A percentile compares a stretch with the other conserved stretches of the same genome.
Evolutionary conservation across 2,888 invertebrate species (phyloP).

Genomic region (Acleris laterana): DNA sequence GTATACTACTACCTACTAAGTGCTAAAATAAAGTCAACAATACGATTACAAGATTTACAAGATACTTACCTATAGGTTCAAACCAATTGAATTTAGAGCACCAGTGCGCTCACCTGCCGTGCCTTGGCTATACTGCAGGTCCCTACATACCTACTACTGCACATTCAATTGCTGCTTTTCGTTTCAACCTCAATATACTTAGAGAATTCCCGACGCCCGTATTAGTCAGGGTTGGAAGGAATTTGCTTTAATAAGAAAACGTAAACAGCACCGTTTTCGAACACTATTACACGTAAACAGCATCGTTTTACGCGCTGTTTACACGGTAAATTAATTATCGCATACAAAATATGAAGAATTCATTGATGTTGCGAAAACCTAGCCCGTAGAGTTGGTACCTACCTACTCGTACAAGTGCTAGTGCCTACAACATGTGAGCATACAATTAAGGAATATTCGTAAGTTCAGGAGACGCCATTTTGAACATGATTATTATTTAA

Average conservation of each 20-base stretch:
- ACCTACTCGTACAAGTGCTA: background rate
- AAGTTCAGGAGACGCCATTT: too few species aligned
- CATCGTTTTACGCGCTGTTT: conserved; percentile 34
- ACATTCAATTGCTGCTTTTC: too few species aligned
- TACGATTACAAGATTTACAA: too few species aligned
- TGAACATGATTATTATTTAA: too few species aligned
- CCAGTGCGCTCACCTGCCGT: too few species aligned
- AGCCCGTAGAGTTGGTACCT: conserved; percentile 6
- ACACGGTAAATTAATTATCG: conserved; percentile 40
- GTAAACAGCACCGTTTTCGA: conserved; percentile 33
- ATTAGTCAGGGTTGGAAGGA: conserved; percentile 21
- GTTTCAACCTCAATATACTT: background rate
- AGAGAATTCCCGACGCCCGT: background rate
- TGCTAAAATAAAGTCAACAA: too few species aligned
- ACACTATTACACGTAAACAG: conserved; percentile 29
- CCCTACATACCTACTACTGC: too few species aligned
- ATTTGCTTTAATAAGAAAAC: conserved; percentile 23
- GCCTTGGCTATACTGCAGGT: too few species aligned
- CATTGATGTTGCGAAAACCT: conserved; percentile 30
- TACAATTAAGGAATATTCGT: background rate
- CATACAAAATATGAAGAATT: conserved; percentile 38
- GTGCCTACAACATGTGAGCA: background rate
- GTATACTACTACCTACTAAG: too few species aligned
- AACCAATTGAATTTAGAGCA: too few species aligned
- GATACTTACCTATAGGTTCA: too few species aligned